Base-by-base conservation (phyloP, 2,888 invertebrate species). In the Ochropleura leucogaster region DNA sequence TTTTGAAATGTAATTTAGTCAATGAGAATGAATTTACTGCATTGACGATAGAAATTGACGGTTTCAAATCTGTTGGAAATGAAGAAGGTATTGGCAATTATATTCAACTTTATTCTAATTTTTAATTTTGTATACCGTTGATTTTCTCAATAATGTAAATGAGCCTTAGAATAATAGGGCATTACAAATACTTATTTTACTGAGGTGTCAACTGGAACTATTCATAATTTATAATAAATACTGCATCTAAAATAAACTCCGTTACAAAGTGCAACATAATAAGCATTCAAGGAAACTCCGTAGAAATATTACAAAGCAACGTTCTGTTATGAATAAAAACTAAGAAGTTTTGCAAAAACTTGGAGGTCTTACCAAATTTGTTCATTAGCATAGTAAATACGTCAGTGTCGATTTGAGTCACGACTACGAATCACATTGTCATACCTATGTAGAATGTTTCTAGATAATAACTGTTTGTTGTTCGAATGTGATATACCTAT, bases 381-480 rank as follows among this genome's bases (percentile, higher is more conserved):
- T 86, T 90, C 84, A 91, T 93, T 92, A 92, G 88, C 92, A 89
- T 89, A 84, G 88, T 78, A 76, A 76, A 74, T 85, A 88, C 87
- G 92, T 92, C 89, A 90, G 84, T 89, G 87, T 84, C 84, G 55
- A 67, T 78, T 74, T 90, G 89, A 92, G 85, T 93, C 93, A 93
- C 84, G 82, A 80, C 49, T 44, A 57, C 49, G 74, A 71, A 77
- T 77, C 79, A 78, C 79, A 83, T 80, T 79, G 83, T 85, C 80
- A 87, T 82, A 70, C 72, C 63, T 73, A 72, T 80, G 71, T 80
- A 76, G 85, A 87, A 85, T 84, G 82, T 86, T 30, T 89, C 87
- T 83, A 83, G 87, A 88, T 78, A 70, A 74, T 72, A 30, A 57
- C 67, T 74, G 66, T 79, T 82, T 78, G 64, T 62, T 57, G 69